Evolutionary conservation across 1,140 invertebrate species (phyloP).

Genomic region (Oryzaephilus surinamensis): DNA sequence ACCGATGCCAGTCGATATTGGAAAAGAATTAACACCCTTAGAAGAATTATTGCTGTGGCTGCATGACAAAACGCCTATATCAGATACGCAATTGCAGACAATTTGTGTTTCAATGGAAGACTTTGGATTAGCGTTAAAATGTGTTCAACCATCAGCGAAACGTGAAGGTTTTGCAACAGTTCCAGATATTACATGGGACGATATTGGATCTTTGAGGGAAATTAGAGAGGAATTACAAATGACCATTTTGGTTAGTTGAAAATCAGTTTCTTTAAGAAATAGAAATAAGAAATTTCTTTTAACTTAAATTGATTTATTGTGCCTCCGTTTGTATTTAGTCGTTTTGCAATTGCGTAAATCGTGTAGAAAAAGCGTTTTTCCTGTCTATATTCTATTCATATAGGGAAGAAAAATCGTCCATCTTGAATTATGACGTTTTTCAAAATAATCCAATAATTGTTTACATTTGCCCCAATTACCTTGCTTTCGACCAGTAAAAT

Average conservation of each 20-base stretch:
- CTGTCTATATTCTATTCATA: no score
- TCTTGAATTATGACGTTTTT: no score
- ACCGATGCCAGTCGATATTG: constrained; percentile 15
- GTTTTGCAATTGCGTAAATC: no score
- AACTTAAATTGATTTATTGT: no score
- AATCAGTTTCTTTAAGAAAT: no score
- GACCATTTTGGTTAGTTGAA: constrained; percentile 82
- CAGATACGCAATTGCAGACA: constrained; percentile 45
- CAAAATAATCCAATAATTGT: no score
- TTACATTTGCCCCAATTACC: no score
- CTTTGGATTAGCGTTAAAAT: constrained; percentile 67
- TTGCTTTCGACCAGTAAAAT: no score
- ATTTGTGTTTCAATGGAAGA: constrained; percentile 63
- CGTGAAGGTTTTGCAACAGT: constrained; percentile 96
- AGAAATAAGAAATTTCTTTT: no score
- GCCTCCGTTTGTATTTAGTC: no score
- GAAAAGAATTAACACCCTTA: constrained; percentile 13
- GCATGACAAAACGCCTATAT: constrained; percentile 42
- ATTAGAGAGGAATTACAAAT: constrained; percentile 84
- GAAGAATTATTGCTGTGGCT: constrained; percentile 44
- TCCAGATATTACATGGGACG: constrained; percentile 94
- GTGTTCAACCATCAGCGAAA: constrained; percentile 86
- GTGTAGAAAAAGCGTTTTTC: no score
- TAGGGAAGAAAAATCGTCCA: no score
- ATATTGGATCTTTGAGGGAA: constrained; percentile 85